Base-by-base conservation (phyloP, 2,888 invertebrate genomes). In the Mesorhabditis sp. region DNA sequence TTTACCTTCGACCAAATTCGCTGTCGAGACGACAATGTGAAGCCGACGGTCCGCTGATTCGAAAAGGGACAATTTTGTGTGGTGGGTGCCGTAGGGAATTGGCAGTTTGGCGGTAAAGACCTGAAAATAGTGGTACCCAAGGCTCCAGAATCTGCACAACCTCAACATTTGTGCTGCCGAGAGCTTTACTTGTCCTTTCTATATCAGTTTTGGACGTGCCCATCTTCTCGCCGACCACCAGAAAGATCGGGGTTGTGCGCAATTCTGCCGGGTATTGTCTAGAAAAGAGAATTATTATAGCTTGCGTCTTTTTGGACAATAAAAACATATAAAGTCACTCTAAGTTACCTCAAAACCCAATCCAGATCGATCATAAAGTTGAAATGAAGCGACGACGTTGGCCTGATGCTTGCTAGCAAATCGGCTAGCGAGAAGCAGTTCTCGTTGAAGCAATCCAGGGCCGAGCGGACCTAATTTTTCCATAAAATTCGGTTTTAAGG, bases 11-110 rank as follows among this genome's bases (percentile, higher is more conserved):
- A 76, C 61, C 43, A 83, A 65, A 70, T 83, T 83, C 4, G 82
- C 81, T 4, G 82, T 82, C 5, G 76, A 76, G 28, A 83, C 69
- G 43, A 83, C 68, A 2, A 82, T 76, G 68, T 83, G 83, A n/a
- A 82, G 62, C 4, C 67, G 61, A 5, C 65, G 62, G 61, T 71
- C 62, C 4, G 73, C 76, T 63, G 72, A 71, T 44, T 80, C 79
- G 58, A 80, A 74, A 15, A 83, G 67, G 4, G 79, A 79, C 68
- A 83, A 68, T 69, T 83, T 83, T 13, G 82, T 73, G 67, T 83
- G 83, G 74, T 83, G 83, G 3, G 77, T 77, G 4, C 83, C 82
- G 68, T 69, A 83, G 2, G 74, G 74, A 69, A 80, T 77, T 4
- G 80, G 79, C 6, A 80, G 65, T 0, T 63, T 66, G 0, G 78